These are phyloP conservation scores for Elmis aenea DNA, from an alignment of 2,888 invertebrate genomes.

Conservation along the genomic window DNA sequence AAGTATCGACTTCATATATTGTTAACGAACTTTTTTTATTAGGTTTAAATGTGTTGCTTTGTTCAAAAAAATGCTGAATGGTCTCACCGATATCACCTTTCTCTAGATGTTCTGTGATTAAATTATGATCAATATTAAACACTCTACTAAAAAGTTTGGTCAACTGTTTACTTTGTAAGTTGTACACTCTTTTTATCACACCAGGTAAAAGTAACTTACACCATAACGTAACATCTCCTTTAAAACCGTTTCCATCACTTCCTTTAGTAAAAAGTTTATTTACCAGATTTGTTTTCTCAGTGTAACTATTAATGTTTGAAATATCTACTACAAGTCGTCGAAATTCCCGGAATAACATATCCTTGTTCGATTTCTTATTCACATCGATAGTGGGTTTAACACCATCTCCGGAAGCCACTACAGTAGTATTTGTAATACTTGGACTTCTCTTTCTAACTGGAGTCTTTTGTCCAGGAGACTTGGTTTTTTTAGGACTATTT, in stretches of 20 bases:
- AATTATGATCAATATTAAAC: conserved; percentile 65
- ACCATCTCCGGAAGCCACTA: conserved; percentile 5
- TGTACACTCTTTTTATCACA: conserved; percentile 79
- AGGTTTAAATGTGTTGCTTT: conserved; percentile 57
- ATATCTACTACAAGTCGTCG: conserved; percentile 72
- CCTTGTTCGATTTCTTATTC: conserved; percentile 45
- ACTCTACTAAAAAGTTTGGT: conserved; percentile 82
- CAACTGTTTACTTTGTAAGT: conserved; percentile 87
- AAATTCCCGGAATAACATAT: conserved; percentile 74
- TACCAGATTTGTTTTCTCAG: conserved; percentile 72
- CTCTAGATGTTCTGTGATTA: conserved; percentile 82
- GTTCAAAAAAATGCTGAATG: conserved; percentile 68
- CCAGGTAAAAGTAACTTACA: conserved; percentile 79
- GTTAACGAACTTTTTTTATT: conserved; percentile 64
- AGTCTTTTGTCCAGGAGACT: conserved; percentile 5
- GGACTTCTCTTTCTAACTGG: neutral
- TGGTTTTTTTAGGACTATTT: conserved; percentile 40
- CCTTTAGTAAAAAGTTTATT: conserved; percentile 62
- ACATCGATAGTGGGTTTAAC: conserved; percentile 16
- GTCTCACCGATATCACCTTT: conserved; percentile 90
- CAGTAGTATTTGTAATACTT: neutral
- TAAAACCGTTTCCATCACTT: conserved; percentile 58
- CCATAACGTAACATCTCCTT: conserved; percentile 75
- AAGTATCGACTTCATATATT: conserved; percentile 70
- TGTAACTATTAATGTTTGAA: conserved; percentile 71